A percentile compares a stretch with the other conserved stretches of the same genome.
Conservation (phyloP, 2,113 vertebrate species). For the Bettongia penicillata region DNA sequence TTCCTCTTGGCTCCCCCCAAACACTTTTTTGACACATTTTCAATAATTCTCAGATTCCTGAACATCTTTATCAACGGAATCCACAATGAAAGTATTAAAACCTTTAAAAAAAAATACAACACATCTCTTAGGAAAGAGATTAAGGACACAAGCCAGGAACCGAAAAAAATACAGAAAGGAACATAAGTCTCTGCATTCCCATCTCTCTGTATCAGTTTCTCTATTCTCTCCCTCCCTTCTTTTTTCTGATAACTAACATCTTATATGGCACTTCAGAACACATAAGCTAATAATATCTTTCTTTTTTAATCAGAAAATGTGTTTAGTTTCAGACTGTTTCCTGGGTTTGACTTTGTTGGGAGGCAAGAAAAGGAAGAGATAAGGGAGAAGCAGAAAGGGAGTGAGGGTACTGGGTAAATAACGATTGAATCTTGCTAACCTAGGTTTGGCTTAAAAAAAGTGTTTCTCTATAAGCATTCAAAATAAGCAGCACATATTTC, state of each 20-base stretch:
- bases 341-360: background rate
- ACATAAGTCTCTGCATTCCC: background rate
- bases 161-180: background rate
- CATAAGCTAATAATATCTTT: constrained; percentile 8
- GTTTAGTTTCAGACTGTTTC: constrained; percentile 9
- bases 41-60: constrained; percentile 50
- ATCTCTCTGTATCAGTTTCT: background rate
- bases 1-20: constrained; percentile 34
- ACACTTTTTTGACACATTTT: constrained; percentile 4
- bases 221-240: background rate
- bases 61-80: background rate
- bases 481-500: background rate
- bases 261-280: background rate
- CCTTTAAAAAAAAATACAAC: constrained; percentile 40
- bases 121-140: constrained; percentile 54
- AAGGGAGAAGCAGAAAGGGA: constrained; percentile 31
- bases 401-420: constrained; percentile 20
- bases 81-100: constrained; percentile 18
- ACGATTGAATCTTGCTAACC: constrained; percentile 14
- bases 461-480: background rate
- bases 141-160: background rate
- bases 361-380: background rate
- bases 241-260: constrained; percentile 19
- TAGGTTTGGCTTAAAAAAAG: background rate
- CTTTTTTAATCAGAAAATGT: constrained; percentile 25